These are phyloP conservation scores for Chloroceryle aenea DNA, from an alignment of 2,113 vertebrate genomes.

Conservation along the genomic window DNA sequence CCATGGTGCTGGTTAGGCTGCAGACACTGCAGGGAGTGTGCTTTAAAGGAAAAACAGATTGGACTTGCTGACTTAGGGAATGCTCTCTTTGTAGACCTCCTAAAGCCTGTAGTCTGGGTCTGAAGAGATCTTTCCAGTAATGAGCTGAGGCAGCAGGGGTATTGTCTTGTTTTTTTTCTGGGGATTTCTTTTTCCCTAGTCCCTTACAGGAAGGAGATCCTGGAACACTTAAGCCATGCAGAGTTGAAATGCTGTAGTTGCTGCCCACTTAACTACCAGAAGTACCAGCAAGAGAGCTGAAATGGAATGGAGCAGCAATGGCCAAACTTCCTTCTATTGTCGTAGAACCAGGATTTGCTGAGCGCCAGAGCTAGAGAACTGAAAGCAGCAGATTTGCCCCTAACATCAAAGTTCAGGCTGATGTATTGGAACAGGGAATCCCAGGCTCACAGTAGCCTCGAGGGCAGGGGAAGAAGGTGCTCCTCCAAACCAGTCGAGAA, in stretches of 20 bases:
- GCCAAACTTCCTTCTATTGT: background rate
- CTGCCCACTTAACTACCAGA: background rate
- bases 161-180: background rate
- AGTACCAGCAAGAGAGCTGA: background rate
- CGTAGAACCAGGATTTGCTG: background rate
- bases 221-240: background rate
- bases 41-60: background rate
- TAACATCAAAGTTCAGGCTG: background rate
- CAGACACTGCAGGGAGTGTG: background rate
- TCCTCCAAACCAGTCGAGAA: conserved; percentile 12
- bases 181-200: background rate
- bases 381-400: background rate
- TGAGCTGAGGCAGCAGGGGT: background rate
- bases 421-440: background rate
- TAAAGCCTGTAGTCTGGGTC: background rate
- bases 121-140: background rate
- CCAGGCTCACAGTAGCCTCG: background rate
- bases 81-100: background rate
- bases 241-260: background rate
- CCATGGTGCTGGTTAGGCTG: background rate
- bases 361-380: background rate
- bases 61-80: background rate
- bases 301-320: background rate
- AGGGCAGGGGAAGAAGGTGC: conserved; percentile 15
- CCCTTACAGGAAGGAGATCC: background rate